Base-by-base conservation (phyloP, 2,888 invertebrate genomes). In the Agrotis exclamationis region DNA sequence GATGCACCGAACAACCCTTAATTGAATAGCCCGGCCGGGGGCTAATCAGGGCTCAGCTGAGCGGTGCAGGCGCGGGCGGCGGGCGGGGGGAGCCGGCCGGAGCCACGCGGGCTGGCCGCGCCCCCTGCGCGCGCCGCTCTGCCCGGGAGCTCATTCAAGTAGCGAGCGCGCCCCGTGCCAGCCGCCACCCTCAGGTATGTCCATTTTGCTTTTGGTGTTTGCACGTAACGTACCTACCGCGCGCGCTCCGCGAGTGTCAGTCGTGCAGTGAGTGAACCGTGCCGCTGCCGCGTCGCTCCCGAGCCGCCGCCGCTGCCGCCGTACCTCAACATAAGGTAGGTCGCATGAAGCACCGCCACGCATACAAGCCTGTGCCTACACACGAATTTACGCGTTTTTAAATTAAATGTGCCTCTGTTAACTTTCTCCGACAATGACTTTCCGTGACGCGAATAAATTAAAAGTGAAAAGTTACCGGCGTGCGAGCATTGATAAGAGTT, bases 121-220 rank as follows among this genome's bases (percentile, higher is more conserved):
- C 97, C 96, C 96, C 96, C 94, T 95, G 95, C 96, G 96, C 96
- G 97, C 96, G 97, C 96, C 96, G 96, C 94, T 84, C 92, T 94
- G 96, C 96, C 91, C 88, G 88, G 92, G 88, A 88, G 86, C 95
- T 95, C 96, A 96, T 95, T 96, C 96, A 95, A 95, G 96, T 96
- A 93, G 94, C 94, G 92, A 94, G 94, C 94, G 94, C 94, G 94
- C 93, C 93, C 94, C 90, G 94, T 94, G 88, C 93, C 95, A 94
- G 96, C 95, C 95, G 96, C 94, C 93, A 94, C 93, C 93, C 94
- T 93, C 95, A 95, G 96, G 95, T 95, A 96, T 93, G 95, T 95
- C 92, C 96, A 96, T 94, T 96, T 94, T 93, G 94, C 95, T 95
- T 93, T 95, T 94, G 96, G 95, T 95, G 95, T 94, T 93, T 91